These are phyloP conservation scores for Scaptomyza montana DNA, from an alignment of 1,140 invertebrate genomes.

Conservation along the genomic window DNA sequence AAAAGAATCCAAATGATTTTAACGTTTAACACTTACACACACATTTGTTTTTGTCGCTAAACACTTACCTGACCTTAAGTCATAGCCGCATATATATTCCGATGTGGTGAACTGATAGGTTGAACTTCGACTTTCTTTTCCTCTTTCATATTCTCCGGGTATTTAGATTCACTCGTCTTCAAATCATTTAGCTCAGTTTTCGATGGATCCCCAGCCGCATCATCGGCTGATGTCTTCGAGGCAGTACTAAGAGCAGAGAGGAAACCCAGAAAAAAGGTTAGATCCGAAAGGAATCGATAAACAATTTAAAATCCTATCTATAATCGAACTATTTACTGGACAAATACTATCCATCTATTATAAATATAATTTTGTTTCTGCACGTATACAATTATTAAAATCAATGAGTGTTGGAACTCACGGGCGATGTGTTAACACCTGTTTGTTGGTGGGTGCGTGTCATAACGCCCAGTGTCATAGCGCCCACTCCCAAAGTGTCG, in stretches of 20 bases:
- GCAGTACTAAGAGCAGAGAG: constrained; percentile 32
- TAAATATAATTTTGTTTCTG: no score
- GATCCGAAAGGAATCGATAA: no score
- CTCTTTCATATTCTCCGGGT: background rate
- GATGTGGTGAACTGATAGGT: constrained; percentile 92
- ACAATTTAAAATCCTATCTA: no score
- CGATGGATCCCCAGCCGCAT: background rate
- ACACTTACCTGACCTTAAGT: constrained; percentile 87
- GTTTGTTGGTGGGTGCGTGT: no score
- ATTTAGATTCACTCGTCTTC: background rate
- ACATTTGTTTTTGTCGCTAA: no score
- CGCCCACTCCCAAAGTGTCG: no score
- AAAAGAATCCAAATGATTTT: constrained; percentile 1
- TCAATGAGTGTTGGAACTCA: no score
- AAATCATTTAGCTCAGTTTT: background rate
- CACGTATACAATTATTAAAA: no score
- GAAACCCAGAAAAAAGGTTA: background rate
- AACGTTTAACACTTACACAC: background rate
- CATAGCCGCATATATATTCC: constrained; percentile 91
- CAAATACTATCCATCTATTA: no score
- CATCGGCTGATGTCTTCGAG: constrained; percentile 4
- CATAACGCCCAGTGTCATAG: no score
- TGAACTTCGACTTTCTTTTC: constrained; percentile 39
- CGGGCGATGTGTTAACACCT: no score
- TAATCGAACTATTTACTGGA: no score